Evolutionary conservation across 1,140 invertebrate species (phyloP).

Genomic region (Euschistus heros): DNA sequence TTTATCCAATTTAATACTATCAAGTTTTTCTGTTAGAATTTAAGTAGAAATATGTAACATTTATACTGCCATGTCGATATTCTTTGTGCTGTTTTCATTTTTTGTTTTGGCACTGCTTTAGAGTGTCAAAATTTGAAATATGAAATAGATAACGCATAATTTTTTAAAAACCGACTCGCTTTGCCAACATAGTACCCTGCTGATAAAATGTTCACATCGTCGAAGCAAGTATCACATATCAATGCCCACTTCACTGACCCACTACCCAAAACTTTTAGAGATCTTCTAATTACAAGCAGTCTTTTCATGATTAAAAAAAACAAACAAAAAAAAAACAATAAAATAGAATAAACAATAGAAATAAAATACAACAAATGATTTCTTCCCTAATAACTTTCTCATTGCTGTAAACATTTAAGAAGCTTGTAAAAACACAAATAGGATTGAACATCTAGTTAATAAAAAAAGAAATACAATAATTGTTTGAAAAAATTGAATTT

Average conservation of each 20-base stretch:
- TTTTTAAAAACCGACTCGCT: neutral
- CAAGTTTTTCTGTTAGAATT: neutral
- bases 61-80: conserved; percentile 1
- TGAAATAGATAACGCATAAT: conserved; percentile 2
- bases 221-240: neutral
- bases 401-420: neutral
- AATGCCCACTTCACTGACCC: neutral
- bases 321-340: too few species aligned
- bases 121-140: conserved; percentile 9
- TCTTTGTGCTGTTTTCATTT: conserved; percentile 12
- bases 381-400: neutral
- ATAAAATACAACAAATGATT: too few species aligned
- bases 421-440: neutral
- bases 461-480: too few species aligned
- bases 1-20: neutral
- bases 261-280: conserved; percentile 7
- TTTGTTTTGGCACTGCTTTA: neutral
- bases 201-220: neutral
- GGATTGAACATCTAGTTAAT: too few species aligned
- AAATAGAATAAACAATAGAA: too few species aligned
- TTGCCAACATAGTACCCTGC: neutral
- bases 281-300: conserved; percentile 16
- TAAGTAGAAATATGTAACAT: neutral
- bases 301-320: neutral
- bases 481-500: too few species aligned